Evolutionary conservation across 2,113 vertebrate genomes (phyloP).

Genomic region (Nansenia antarctica): DNA sequence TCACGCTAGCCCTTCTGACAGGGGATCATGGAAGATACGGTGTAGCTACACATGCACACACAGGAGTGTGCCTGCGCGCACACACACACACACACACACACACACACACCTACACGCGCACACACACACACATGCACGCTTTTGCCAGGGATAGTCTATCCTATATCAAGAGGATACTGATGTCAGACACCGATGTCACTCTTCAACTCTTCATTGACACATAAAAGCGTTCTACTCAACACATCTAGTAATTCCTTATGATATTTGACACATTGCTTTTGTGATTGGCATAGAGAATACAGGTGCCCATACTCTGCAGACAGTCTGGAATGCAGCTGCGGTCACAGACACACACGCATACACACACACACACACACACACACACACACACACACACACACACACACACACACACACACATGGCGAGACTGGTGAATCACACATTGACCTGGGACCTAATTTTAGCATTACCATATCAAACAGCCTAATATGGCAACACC

Average conservation of each 20-base stretch:
- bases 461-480: slow-evolving; percentile 46
- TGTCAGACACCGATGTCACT: too few species aligned
- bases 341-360: background rate
- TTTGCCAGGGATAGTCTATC: too few species aligned
- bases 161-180: too few species aligned
- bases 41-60: too few species aligned
- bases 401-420: background rate
- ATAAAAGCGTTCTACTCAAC: too few species aligned
- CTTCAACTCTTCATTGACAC: too few species aligned
- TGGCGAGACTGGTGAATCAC: too few species aligned
- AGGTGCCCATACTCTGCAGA: slow-evolving; percentile 36
- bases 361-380: slow-evolving; percentile 5
- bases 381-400: slow-evolving; percentile 2
- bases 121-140: too few species aligned
- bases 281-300: slow-evolving; percentile 14
- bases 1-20: slow-evolving; percentile 7
- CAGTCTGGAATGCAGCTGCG: slow-evolving; percentile 25
- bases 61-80: background rate
- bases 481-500: slow-evolving; percentile 35
- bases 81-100: background rate
- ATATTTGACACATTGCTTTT: slow-evolving; percentile 4
- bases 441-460: slow-evolving; percentile 63
- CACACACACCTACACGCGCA: too few species aligned
- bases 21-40: background rate
- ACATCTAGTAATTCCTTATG: too few species aligned